Conservation (phyloP, 2,797 vertebrate species). For the Esox masquinongy region DNA sequence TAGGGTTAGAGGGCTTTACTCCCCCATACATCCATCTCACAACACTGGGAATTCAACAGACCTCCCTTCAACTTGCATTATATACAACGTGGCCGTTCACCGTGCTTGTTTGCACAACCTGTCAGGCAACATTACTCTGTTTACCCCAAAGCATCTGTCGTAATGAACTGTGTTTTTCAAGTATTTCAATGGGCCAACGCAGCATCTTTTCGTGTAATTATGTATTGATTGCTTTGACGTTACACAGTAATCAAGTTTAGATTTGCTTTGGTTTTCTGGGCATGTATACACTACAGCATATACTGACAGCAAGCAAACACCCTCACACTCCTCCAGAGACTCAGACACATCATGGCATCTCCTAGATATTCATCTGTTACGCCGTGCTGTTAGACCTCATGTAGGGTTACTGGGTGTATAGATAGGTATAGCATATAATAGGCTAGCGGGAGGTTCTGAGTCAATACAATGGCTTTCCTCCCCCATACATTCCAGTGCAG, state of each 20-base stretch:
- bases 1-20: background rate
- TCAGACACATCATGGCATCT: background rate
- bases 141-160: background rate
- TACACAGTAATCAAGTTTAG: background rate
- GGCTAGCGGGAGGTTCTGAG: conserved; percentile 29
- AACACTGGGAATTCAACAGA: background rate
- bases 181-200: background rate
- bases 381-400: background rate
- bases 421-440: background rate
- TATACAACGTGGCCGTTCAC: background rate
- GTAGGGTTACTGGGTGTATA: background rate
- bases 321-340: too few species aligned
- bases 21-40: background rate
- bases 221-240: background rate
- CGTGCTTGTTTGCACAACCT: background rate
- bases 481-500: conserved; percentile 63
- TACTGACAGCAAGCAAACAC: background rate
- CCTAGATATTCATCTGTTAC: background rate
- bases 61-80: background rate
- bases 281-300: background rate
- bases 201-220: background rate
- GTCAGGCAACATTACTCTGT: background rate
- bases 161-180: background rate
- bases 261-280: background rate
- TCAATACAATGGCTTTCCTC: conserved; percentile 41